Evolutionary conservation across 2,888 invertebrate species (phyloP).

Genomic region (Drosophila aldrichi): DNA sequence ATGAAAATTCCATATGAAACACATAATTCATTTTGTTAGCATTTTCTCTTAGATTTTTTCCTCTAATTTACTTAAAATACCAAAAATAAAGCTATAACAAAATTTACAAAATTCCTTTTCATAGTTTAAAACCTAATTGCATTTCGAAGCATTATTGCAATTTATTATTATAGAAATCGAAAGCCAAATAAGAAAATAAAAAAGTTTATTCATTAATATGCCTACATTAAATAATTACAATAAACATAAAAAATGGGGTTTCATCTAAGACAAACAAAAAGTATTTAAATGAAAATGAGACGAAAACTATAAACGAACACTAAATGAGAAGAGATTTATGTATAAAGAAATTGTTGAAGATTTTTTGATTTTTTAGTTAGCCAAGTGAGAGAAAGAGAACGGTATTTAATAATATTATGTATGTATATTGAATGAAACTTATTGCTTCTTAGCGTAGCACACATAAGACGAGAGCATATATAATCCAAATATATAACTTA

Average conservation of each 20-base stretch:
- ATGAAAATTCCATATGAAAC: conserved; percentile 33
- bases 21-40: conserved; percentile 62
- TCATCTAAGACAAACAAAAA: conserved; percentile 63
- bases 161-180: conserved; percentile 40
- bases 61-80: conserved; percentile 12
- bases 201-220: conserved; percentile 67
- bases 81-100: conserved; percentile 31
- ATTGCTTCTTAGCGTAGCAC: conserved; percentile 71
- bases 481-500: conserved; percentile 1
- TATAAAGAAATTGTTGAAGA: conserved; percentile 49
- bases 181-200: conserved; percentile 17
- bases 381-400: conserved; percentile 41
- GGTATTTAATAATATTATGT: conserved; percentile 58
- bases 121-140: conserved; percentile 71
- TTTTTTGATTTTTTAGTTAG: conserved; percentile 70
- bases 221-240: conserved; percentile 71
- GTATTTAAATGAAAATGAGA: conserved; percentile 27
- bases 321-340: conserved; percentile 31
- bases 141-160: conserved; percentile 63
- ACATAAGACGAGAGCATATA: conserved; percentile 3
- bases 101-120: conserved; percentile 45
- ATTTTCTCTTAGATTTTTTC: conserved; percentile 58
- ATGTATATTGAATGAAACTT: conserved; percentile 61
- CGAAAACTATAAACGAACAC: conserved; percentile 21
- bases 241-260: conserved; percentile 74